Base-by-base conservation (phyloP, 2,888 invertebrate species). In the Conchocele bisecta region DNA sequence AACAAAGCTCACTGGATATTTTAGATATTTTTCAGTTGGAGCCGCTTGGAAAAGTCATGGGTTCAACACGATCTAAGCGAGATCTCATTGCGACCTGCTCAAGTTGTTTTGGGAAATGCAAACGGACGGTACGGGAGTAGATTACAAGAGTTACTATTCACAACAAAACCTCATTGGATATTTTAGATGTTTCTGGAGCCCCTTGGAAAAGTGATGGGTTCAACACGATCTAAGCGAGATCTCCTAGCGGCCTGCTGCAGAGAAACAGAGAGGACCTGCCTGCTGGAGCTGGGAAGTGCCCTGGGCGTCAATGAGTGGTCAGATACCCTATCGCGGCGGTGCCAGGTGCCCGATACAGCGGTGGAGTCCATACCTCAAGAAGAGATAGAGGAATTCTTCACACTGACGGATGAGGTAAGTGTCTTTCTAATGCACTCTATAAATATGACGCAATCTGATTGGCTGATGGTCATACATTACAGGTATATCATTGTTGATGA, bases 241-340 rank as follows among this genome's bases (percentile, higher is more conserved):
- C 79, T 90, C 4, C 44, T 85, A 22, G 56, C 78, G 29, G 75
- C 76, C 11, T 84, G 86, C 57, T 31, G 58, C 17, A 70, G 67
- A 13, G 59, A 72, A 0, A 20, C 51, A 1, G 82, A 86, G 44
- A 41, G 41, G 33, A 82, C 79, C 50, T 75, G 79, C 2, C 73
- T 90, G 20, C 83, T 86, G 64, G 64, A 79, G 35, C 81, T 90
- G 11, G 89, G 89, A 0, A 84, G 86, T 74, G 58, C 85, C 17
- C 75, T 89, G 35, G 90, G 90, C 0, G 75, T 90, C 6, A 75
- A 74, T 29, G 88, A 88, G 57, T 90, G 90, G 90, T 81, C 79
- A 0, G 61, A 68, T 5, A 70, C 75, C 17, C 75, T 88, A 31
- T 51, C 68, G 35, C 59, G 60, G 33, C 77, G 80, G 54, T 81